Base-by-base conservation (phyloP, 1,140 invertebrate genomes). In the Ceratitis capitata region DNA sequence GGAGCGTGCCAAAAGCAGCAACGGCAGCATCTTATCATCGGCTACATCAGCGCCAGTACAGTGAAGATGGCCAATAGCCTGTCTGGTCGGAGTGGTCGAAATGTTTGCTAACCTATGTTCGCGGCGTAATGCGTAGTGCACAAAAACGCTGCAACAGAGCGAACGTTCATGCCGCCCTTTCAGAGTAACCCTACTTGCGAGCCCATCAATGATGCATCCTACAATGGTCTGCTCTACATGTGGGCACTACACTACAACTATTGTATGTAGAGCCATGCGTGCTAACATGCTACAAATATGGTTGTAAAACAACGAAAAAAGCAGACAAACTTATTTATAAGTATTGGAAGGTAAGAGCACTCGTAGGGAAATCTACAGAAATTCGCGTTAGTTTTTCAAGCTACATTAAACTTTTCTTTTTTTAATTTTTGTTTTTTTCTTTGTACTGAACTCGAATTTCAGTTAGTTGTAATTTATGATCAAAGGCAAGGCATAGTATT, bases 221-320 rank as follows among this genome's bases (percentile, higher is more conserved):
- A 97, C 89, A 95, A 96, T 32, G 97, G 96, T 0, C 94, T 95
- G 85, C 89, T 96, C 53, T 95, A 97, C 89, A 95, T 95, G 87
- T 99, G 98, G 98, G 94, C 95, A 85, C 95, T 97, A 0, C 96
- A 97, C 91, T 95, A 96, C 88, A 96, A 98, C 90, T 94, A 96
- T n/a, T n/a, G n/a, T n/a, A n/a, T n/a, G 93, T 94, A 1, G 95
- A 96, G 86, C 97, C 97, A 0, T 98, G 97, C 89, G 94, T 96
- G 23, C 93, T 98, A 78, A 97, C 96, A 53, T 98, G 98, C 90
- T 94, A 95, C 86, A 92, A 94, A 95, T 86, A 92, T 82, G 89
- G 88, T n/a, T 87, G 45, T 58, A 19, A 49, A 35, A 7, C 16
- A 0, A 83, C 39, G 19, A 53, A 23, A 14, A 0, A 32, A 35